phyloP scores from a whole-genome alignment of 2,113 vertebrate genomes.

The Gadus chalcogrammus region DNA sequence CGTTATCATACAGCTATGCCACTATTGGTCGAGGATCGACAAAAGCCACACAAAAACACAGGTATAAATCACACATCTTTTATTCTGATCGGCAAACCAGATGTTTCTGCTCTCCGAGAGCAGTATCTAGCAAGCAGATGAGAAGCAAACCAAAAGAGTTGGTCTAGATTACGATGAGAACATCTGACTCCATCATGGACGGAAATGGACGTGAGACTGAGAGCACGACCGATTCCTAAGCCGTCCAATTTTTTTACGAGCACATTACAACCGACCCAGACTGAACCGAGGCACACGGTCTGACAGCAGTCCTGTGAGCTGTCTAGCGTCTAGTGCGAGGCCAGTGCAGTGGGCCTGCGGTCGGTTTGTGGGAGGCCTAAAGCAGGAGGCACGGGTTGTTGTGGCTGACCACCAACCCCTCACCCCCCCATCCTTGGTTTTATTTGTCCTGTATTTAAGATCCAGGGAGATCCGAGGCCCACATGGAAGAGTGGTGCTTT shows the following conservation, averaged over 20 bases:
- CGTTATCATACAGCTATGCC: not conserved
- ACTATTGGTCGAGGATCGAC: not conserved
- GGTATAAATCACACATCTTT: not conserved
- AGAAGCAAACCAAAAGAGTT: constrained; percentile 45
- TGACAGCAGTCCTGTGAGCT: constrained; percentile 67
- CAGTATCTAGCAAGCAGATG: constrained; percentile 22
- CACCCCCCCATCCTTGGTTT: no score
- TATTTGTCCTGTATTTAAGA: constrained; percentile 41
- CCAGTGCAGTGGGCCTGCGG: constrained; percentile 37
- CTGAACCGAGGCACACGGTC: constrained; percentile 45
- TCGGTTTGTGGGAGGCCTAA: constrained; percentile 34
- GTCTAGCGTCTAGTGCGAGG: constrained; percentile 37
- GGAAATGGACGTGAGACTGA: constrained; percentile 39
- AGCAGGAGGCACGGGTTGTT: constrained; percentile 41
- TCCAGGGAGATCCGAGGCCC: constrained; percentile 39
- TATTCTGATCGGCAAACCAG: constrained; percentile 39
- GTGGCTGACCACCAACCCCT: constrained; percentile 24
- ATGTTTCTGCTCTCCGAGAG: constrained; percentile 31
- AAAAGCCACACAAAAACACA: constrained; percentile 1
- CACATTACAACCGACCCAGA: constrained; percentile 61
- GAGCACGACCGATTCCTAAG: constrained; percentile 27
- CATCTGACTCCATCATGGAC: constrained; percentile 53
- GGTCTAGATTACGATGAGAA: constrained; percentile 42
- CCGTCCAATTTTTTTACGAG: constrained; percentile 26
- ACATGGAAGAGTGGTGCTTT: constrained; percentile 30